Evolutionary conservation across 2,888 invertebrate species (phyloP), one percentile per base, ranked within the genome.

Genomic region (Campoplex nolae): DNA sequence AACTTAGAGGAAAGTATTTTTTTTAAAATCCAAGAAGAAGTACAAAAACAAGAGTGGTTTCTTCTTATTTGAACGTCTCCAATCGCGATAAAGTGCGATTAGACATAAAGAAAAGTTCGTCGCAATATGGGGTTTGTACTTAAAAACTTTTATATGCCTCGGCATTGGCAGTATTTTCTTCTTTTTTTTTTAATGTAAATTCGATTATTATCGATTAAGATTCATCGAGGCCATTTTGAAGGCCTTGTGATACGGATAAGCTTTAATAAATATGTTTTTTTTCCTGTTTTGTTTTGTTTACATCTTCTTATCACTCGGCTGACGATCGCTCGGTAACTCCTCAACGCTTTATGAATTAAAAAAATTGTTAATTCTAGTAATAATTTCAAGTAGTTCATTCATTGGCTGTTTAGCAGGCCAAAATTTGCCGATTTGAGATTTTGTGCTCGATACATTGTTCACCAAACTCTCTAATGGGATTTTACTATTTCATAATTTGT

Each of bases 151-250:
- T 92, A 90, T 89, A 90, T 86, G 93, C 92, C 92, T 91, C 93
- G 93, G 92, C 91, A 92, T 91, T 92, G 93, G 93, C 93, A 93
- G 91, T 93, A 91, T 91, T 83, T 84, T 75, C 32, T 84, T 32
- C 16, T 23, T 23, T 32, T 32, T 3, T 62, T 7, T 23, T 23
- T 23, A 23, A 32, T 62, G 71, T 83, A 83, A 84, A 88, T 28
- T 88, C 78, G 78, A 86, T 75, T 78, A 88, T 79, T 88, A 80
- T 83, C 77, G 76, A 82, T 86, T 74, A 84, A 68, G 65, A 84
- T 80, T 82, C 75, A 75, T 75, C 80, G 68, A 82, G 56, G 65
- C 62, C 71, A 51, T 81, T 75, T 48, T 70, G 58, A 81, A 78
- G 85, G 85, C 83, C 67, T 35, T 85, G 75, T 73, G 83, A 81